Evolutionary conservation across 2,113 vertebrate species (phyloP).

Genomic region (Lagopus muta): DNA sequence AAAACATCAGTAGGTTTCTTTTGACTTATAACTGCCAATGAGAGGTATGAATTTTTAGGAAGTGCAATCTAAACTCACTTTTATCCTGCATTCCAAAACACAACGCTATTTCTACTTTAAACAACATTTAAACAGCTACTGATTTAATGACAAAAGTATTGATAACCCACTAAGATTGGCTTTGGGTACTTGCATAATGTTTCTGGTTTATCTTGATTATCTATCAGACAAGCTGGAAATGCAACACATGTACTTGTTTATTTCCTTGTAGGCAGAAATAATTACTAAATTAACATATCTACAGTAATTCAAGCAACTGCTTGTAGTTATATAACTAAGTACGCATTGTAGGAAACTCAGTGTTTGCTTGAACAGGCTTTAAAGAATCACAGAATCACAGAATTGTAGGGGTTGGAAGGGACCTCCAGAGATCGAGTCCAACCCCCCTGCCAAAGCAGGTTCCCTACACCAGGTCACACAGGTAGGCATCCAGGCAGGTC

Average conservation of each 20-base stretch:
- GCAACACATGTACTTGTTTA: background rate
- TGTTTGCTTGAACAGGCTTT: background rate
- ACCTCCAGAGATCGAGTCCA: too few relatives aligned
- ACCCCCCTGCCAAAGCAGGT: too few relatives aligned
- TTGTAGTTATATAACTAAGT: background rate
- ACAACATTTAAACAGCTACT: background rate
- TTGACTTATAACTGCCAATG: background rate
- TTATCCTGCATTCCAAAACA: background rate
- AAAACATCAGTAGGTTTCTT: background rate
- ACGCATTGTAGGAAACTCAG: background rate
- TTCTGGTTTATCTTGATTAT: background rate
- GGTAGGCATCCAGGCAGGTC: too few relatives aligned
- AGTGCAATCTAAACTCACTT: background rate
- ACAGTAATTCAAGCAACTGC: background rate
- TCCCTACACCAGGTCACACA: too few relatives aligned
- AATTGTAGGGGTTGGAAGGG: too few relatives aligned
- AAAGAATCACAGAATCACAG: too few relatives aligned
- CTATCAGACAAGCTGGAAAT: background rate
- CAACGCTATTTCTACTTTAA: background rate
- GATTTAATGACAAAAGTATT: background rate
- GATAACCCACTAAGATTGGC: background rate
- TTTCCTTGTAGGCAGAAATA: background rate
- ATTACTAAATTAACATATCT: background rate
- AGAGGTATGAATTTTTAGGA: background rate
- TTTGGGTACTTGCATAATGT: background rate